These are phyloP conservation scores for Lithophane socia DNA, from an alignment of 2,888 invertebrate genomes.

Conservation along the genomic window DNA sequence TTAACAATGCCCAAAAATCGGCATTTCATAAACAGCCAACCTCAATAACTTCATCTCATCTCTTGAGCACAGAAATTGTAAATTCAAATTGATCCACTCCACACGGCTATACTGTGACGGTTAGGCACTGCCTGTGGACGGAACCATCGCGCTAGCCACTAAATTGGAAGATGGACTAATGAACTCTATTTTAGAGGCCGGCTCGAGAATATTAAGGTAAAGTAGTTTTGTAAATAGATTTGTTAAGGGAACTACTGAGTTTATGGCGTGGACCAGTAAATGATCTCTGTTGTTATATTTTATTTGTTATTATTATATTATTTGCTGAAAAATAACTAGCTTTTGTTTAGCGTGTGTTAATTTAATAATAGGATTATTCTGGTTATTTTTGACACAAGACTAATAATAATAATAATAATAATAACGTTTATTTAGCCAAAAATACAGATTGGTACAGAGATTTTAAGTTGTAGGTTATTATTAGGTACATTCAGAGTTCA, in stretches of 20 bases:
- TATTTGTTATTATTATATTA: background rate
- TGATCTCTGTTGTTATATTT: background rate
- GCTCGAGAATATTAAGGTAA: conserved; percentile 28
- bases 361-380: background rate
- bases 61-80: conserved; percentile 36
- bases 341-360: background rate
- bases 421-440: no score
- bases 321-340: background rate
- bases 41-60: background rate
- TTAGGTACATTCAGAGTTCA: no score
- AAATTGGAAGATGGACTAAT: conserved; percentile 64
- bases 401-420: no score
- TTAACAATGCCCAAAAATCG: background rate
- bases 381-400: no score
- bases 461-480: no score
- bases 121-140: conserved; percentile 35
- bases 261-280: background rate
- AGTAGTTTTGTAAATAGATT: conserved; percentile 7
- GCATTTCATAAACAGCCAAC: conserved; percentile 15
- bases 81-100: conserved; percentile 38
- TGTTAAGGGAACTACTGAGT: conserved; percentile 8
- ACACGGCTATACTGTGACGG: conserved; percentile 26
- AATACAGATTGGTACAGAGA: no score
- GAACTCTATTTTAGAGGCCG: conserved; percentile 29
- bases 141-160: conserved; percentile 61